Base-by-base conservation (phyloP, 2,888 invertebrate species). In the Netelia virgata region DNA sequence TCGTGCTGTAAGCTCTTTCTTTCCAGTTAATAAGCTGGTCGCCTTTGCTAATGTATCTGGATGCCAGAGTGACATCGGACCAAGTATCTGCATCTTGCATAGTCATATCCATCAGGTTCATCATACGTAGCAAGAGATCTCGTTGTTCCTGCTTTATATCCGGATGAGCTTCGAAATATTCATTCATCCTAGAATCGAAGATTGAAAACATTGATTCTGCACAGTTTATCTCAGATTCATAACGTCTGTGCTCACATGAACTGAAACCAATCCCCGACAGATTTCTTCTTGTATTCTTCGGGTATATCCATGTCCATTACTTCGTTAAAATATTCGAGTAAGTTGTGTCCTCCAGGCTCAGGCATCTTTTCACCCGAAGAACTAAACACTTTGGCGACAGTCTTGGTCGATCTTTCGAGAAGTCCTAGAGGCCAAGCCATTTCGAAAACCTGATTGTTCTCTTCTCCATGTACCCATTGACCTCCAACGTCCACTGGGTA, bases 381-480 rank as follows among this genome's bases (percentile, higher is more conserved):
- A 36, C 64, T 57, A 43, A 18, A 79, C 0, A 79, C 20, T 10
- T 36, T 28, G 3, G 16, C 6, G 55, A 16, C 16, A 16, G 5
- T 18, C 16, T 8, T 47, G 3, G 6, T 16, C 8, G 79, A 23
- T 28, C 53, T 63, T 18, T 79, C 79, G 8, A 79, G 14, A 16
- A 79, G 64, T 47, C 87, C 90, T 3, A 90, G 78, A 20, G 91
- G 90, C 77, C 86, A 86, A 3, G 87, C 92, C 16, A 90, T 14
- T 16, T 91, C 88, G 70, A 86, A 91, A 2, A 28, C 90, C 5
- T 86, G 85, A 53, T 91, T 92, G 11, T 84, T 84, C 28, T 77
- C 55, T 81, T 91, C 88, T 1, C 91, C 91, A 18, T 90, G 90
- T 3, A 91, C 88, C 90, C 91, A 91, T 78, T 92, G 91, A 14